Percentiles rank a stretch among this genome's conserved stretches.
phyloP scores from a whole-genome alignment of 1,140 invertebrate genomes.

The Anadara kagoshimensis region DNA sequence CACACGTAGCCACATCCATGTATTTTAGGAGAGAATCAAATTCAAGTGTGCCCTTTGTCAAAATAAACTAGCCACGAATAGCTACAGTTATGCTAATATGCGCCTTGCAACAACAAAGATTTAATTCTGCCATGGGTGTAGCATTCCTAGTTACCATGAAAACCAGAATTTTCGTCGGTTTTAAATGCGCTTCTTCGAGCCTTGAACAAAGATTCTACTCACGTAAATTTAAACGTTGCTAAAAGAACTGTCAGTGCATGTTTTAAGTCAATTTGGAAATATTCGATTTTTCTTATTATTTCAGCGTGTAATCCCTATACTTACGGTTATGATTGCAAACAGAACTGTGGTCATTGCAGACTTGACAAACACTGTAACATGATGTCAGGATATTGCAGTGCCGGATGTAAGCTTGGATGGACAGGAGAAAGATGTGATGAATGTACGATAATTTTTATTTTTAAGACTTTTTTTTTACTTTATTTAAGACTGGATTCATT shows the following conservation, averaged over 20 bases:
- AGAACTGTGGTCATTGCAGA: conserved; percentile 47
- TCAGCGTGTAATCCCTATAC: conserved; percentile 47
- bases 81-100: too few species aligned
- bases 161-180: not conserved
- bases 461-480: too few species aligned
- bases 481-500: too few species aligned
- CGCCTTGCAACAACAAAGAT: too few species aligned
- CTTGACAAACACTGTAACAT: conserved; percentile 51
- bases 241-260: not conserved
- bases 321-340: conserved; percentile 47
- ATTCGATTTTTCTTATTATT: conserved; percentile 5
- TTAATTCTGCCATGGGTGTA: too few species aligned
- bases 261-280: not conserved
- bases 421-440: conserved; percentile 45
- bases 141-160: too few species aligned
- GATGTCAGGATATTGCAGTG: conserved; percentile 51
- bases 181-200: not conserved
- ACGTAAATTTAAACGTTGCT: not conserved
- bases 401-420: conserved; percentile 53
- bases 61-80: too few species aligned
- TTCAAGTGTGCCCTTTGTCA: too few species aligned
- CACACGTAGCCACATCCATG: too few species aligned
- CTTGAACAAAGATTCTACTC: not conserved
- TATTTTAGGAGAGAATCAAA: too few species aligned
- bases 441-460: conserved; percentile 30